Evolutionary conservation across 2,888 invertebrate species (phyloP), one percentile per base, ranked within the genome.

Genomic region (Plebejus argus): DNA sequence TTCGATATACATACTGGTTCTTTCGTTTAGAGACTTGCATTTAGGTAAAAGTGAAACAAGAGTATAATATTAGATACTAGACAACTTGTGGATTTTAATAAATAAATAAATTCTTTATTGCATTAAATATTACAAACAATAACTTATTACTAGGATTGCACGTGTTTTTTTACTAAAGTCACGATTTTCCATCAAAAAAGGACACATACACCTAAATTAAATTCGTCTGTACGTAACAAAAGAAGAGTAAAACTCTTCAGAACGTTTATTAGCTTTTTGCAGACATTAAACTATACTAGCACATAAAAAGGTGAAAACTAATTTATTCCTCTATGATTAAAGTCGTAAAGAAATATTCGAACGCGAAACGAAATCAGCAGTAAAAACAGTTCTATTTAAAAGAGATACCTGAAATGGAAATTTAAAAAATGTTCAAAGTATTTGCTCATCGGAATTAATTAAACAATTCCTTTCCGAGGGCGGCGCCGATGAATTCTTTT

Each of bases 401-500:
- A 33, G 66, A 33, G 66, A 66, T 66, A 66, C 66, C 66, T 66
- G 15, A 66, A 66, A 66, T 66, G 12, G 28, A 15, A 66, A 66
- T 66, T 28, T 28, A 66, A 66, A 39, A 56, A 71, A 45, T 23
- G n/a, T 72, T 56, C 77, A 72, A 77, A 72, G 71, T 72, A 74
- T 72, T 49, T 72, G 23, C 5, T 33, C 61, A 80, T 78, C 80
- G 76, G 79, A 82, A 83, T 80, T 82, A 79, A 79, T 81, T 79
- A 79, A 80, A 77, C 76, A 79, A 82, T 78, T 79, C 77, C 78
- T 20, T 35, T 70, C 77, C 58, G 66, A 80, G 78, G 80, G 78
- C 79, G 79, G 77, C 78, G 76, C 76, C 80, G 81, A 83, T 83
- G 79, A 81, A 81, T 79, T 78, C 81, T 80, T 83, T 83, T 82